Base-by-base conservation (phyloP, 1,140 invertebrate species). In the Ips nitidus region DNA sequence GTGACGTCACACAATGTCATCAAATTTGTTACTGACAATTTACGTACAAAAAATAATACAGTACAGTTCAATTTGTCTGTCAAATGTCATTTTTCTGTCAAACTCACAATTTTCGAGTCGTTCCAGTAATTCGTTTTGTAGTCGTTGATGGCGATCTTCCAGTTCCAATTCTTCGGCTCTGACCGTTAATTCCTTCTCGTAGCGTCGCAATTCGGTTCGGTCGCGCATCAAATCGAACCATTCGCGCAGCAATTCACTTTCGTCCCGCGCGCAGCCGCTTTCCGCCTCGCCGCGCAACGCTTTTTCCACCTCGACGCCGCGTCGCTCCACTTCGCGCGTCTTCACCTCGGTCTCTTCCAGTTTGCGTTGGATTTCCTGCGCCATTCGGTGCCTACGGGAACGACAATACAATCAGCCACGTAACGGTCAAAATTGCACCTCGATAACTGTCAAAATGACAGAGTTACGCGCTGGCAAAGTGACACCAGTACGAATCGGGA, bases 361-460 rank as follows among this genome's bases (percentile, higher is more conserved):
- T 79, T 94, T 91, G 38, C 92, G 85, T 81, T 94, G 92, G 73
- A 95, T 92, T 82, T 95, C 93, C 85, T 95, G 92, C 73, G 92
- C 92, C 86, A 91, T 91, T 71, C 92, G 84, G 75, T 92, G 84
- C 75, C 89, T 89, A n/a, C n/a, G n/a, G n/a, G n/a, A n/a, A n/a
- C n/a, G n/a, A n/a, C n/a, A n/a, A n/a, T n/a, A n/a, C n/a, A n/a
- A n/a, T n/a, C n/a, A n/a, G n/a, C n/a, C n/a, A n/a, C n/a, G n/a
- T n/a, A n/a, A n/a, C n/a, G n/a, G n/a, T n/a, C n/a, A n/a, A n/a
- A n/a, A n/a, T n/a, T n/a, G n/a, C n/a, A n/a, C n/a, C n/a, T n/a
- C n/a, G n/a, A n/a, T n/a, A n/a, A n/a, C n/a, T n/a, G n/a, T n/a
- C n/a, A n/a, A n/a, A n/a, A n/a, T n/a, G n/a, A n/a, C n/a, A n/a